Evolutionary conservation across 2,113 vertebrate species (phyloP), one percentile per base, ranked within the genome.

Genomic region (Eretmochelys imbricata): DNA sequence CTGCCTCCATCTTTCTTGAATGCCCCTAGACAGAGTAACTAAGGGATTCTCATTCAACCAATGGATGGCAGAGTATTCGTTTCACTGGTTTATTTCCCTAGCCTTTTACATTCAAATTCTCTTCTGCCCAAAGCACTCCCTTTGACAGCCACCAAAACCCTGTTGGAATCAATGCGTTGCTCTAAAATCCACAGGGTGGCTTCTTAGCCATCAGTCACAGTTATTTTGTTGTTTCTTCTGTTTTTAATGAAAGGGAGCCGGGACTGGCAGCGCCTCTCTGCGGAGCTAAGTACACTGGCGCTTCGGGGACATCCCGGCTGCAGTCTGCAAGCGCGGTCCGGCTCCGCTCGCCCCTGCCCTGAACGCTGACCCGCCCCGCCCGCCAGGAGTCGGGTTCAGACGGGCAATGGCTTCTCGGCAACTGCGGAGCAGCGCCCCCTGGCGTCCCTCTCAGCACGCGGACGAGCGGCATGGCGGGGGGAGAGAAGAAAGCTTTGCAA

Each of bases 81-180:
- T 0, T 2, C 27, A 6, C 19, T 0, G 24, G 1, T 76, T 90
- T 79, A 9, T 38, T 79, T 42, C 65, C 93, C 53, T 69, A 85
- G 87, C 93, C 90, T 90, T 82, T 88, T 42, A 42, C 42, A 5
- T 42, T 12, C 20, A 53, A 46, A 80, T 85, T 50, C 65, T 81
- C 65, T 51, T 91, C 96, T 96, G 83, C 95, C 95, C 75, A 87
- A 93, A 75, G 78, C 35, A 0, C 27, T 96, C 95, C 94, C 94
- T 93, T 87, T 51, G 53, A 6, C 72, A 1, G 90, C 2, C 76
- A 80, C 10, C 69, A 72, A 93, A 94, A 13, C 10, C 3, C 0
- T 3, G 11, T 82, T 59, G 80, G 80, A 53, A 31, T 3, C 53
- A 9, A 31, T 0, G 3, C 10, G 1, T 53, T 0, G 31, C 10